Percentiles rank a stretch among this genome's conserved stretches.
Conservation (phyloP, 2,113 vertebrate species). For the Perca fluviatilis region DNA sequence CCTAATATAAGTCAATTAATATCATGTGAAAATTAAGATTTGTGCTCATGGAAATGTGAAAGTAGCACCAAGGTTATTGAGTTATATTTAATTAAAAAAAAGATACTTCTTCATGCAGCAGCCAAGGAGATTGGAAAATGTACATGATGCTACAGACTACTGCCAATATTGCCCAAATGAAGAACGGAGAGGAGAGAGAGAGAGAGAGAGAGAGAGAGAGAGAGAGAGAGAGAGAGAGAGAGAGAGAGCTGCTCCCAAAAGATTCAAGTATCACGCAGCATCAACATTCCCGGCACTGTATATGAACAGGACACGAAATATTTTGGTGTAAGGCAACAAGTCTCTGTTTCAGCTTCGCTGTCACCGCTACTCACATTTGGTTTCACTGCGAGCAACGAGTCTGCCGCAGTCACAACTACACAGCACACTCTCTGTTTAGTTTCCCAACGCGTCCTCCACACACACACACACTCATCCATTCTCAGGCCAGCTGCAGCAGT, state of each 20-base stretch:
- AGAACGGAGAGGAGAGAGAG: neutral
- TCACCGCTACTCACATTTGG: slow-evolving; percentile 9
- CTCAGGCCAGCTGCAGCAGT: neutral
- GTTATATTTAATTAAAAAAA: neutral
- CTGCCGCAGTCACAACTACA: slow-evolving; percentile 48
- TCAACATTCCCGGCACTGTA: neutral
- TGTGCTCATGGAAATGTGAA: neutral
- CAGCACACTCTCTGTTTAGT: slow-evolving; percentile 27
- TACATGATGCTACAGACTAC: neutral
- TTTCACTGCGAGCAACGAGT: slow-evolving; percentile 19
- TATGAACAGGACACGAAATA: neutral
- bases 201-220: neutral
- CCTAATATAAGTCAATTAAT: neutral
- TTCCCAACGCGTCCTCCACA: neutral
- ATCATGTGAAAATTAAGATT: neutral
- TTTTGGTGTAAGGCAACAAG: slow-evolving; percentile 66
- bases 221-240: neutral
- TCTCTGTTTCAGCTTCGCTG: slow-evolving; percentile 29
- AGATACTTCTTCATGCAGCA: neutral
- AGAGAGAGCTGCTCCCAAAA: neutral
- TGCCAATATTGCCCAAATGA: neutral
- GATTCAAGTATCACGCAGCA: neutral
- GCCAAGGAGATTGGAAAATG: neutral
- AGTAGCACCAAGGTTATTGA: neutral
- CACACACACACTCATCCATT: neutral